Percentiles rank a stretch among this genome's conserved stretches.
Evolutionary conservation across 2,113 vertebrate genomes (phyloP).

Genomic region (Oryzias javanicus): DNA sequence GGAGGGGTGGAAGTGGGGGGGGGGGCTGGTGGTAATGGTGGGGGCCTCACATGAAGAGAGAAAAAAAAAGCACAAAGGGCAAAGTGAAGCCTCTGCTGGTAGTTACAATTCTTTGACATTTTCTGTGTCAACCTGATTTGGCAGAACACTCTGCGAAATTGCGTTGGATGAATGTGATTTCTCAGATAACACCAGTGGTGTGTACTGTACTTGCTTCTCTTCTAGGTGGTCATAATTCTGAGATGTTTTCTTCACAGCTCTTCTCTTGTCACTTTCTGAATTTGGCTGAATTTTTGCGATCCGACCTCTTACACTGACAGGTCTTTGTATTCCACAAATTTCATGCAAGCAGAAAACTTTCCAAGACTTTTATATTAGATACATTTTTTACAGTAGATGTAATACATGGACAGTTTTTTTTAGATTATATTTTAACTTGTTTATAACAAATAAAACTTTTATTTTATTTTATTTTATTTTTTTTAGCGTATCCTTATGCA

Average conservation of each 20-base stretch:
- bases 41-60: slow-evolving; percentile 34
- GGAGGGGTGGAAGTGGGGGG: background rate
- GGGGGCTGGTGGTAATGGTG: slow-evolving; percentile 19
- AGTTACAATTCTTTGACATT: slow-evolving; percentile 74
- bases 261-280: background rate
- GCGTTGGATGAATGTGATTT: slow-evolving; percentile 68
- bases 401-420: too few species aligned
- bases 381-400: too few species aligned
- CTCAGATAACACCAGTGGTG: slow-evolving; percentile 58
- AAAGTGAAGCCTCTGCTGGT: slow-evolving; percentile 59
- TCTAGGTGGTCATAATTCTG: slow-evolving; percentile 41
- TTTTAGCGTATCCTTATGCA: too few species aligned
- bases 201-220: slow-evolving; percentile 50
- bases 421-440: too few species aligned
- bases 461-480: too few species aligned
- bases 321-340: slow-evolving; percentile 14
- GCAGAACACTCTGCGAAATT: slow-evolving; percentile 68
- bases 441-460: too few species aligned
- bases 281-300: background rate
- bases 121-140: slow-evolving; percentile 74
- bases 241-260: slow-evolving; percentile 33
- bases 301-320: background rate
- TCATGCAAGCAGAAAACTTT: background rate
- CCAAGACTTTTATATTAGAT: too few species aligned
- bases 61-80: slow-evolving; percentile 61